Percentiles rank a stretch among this genome's conserved stretches.
Conservation (phyloP, 2,113 vertebrate genomes). For the Hylia prasina region DNA sequence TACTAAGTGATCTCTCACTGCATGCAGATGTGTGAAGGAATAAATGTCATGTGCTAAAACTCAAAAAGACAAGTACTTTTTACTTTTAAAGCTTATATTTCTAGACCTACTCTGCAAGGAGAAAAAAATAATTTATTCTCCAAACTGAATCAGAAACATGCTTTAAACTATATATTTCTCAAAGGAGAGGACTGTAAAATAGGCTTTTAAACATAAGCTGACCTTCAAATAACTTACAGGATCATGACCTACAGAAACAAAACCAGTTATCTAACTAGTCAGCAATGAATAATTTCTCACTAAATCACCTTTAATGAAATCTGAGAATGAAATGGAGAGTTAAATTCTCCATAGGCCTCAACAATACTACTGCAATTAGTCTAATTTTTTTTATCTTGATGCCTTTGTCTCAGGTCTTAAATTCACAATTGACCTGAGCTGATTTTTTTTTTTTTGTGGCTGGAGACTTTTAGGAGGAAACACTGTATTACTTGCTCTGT, state of each 20-base stretch:
- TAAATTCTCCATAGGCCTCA: background rate
- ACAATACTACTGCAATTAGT: background rate
- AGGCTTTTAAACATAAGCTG: background rate
- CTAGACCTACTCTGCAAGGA: background rate
- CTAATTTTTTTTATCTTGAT: background rate
- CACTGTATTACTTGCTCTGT: background rate
- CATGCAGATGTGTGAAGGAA: rapidly evolving
- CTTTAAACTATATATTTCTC: background rate
- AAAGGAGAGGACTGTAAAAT: background rate
- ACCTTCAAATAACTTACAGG: background rate
- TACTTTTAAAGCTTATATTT: background rate
- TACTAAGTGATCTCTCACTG: background rate
- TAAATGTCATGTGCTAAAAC: background rate
- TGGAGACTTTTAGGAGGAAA: background rate
- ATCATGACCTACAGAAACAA: background rate
- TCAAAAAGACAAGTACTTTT: background rate
- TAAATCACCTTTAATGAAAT: constrained; percentile 8
- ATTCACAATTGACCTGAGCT: background rate
- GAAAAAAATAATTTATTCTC: background rate
- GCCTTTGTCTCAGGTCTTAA: background rate
- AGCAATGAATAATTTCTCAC: background rate
- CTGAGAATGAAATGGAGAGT: background rate
- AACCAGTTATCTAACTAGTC: background rate
- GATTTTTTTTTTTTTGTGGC: background rate
- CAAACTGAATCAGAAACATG: background rate